Percentiles rank a stretch among this genome's conserved stretches.
phyloP scores from a whole-genome alignment of 2,113 vertebrate species.

The Zosterops pallidus region DNA sequence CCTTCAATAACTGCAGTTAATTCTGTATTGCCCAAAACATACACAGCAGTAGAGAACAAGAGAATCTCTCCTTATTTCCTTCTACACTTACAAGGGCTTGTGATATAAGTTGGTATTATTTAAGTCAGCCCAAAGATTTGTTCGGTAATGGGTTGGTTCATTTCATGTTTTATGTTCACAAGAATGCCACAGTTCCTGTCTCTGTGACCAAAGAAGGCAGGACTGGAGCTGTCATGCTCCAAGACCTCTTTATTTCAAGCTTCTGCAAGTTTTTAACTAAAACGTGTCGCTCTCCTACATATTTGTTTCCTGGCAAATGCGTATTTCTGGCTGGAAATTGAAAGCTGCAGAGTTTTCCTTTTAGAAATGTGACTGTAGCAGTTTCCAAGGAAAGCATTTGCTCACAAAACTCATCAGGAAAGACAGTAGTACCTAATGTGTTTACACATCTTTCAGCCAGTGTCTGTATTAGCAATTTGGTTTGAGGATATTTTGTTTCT shows the following conservation, averaged over 20 bases:
- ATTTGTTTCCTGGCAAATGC: background rate
- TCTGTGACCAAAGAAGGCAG: background rate
- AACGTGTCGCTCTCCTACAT: accelerated
- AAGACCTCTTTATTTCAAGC: background rate
- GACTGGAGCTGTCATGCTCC: background rate
- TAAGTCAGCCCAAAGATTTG: background rate
- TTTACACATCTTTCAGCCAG: background rate
- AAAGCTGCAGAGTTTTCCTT: background rate
- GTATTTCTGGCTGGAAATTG: background rate
- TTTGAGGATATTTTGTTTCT: background rate
- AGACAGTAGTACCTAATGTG: background rate
- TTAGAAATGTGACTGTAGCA: background rate
- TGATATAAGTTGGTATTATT: background rate
- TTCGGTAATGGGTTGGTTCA: background rate
- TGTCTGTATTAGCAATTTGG: background rate
- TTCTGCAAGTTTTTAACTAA: background rate
- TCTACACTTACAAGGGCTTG: background rate
- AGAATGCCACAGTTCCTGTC: background rate
- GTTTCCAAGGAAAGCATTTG: background rate
- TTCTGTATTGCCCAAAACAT: background rate
- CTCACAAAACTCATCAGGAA: background rate
- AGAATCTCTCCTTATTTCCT: background rate
- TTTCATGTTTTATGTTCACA: background rate
- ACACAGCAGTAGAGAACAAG: background rate
- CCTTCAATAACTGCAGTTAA: background rate